Evolutionary conservation across 2,888 invertebrate species (phyloP).

Genomic region (Pharmacophagus antenor): DNA sequence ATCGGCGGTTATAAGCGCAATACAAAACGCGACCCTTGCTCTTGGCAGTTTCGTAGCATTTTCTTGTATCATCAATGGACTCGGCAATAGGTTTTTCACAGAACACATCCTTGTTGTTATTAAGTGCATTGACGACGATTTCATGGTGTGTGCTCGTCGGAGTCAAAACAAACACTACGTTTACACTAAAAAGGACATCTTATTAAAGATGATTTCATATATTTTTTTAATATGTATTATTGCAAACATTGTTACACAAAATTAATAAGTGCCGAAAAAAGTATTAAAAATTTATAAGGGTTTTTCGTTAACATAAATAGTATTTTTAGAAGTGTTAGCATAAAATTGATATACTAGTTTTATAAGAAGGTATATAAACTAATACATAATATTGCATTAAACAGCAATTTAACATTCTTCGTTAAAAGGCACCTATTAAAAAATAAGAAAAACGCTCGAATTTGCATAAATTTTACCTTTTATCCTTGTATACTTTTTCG

Average conservation of each 20-base stretch:
- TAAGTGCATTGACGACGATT: conserved; percentile 75
- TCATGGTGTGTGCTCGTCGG: conserved; percentile 82
- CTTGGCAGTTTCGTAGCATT: conserved; percentile 81
- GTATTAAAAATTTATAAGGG: too few species aligned
- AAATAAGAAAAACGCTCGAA: neutral
- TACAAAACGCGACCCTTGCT: conserved; percentile 78
- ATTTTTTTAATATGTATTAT: too few species aligned
- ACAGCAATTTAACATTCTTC: neutral
- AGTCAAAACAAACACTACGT: conserved; percentile 78
- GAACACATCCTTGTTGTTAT: conserved; percentile 82
- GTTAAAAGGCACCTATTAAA: neutral
- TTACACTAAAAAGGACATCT: conserved; percentile 54
- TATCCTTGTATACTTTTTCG: conserved; percentile 71
- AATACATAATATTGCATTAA: neutral
- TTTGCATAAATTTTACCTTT: conserved; percentile 53
- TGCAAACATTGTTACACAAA: too few species aligned
- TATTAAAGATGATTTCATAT: neutral
- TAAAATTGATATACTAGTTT: too few species aligned
- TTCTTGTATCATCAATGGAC: conserved; percentile 70
- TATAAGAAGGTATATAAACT: too few species aligned
- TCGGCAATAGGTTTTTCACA: conserved; percentile 86
- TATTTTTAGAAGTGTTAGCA: too few species aligned
- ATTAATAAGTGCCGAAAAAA: too few species aligned
- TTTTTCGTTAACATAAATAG: too few species aligned
- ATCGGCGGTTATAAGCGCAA: conserved; percentile 85